Evolutionary conservation across 2,888 invertebrate species (phyloP).

Genomic region (Chalcosyrphus nemorum): DNA sequence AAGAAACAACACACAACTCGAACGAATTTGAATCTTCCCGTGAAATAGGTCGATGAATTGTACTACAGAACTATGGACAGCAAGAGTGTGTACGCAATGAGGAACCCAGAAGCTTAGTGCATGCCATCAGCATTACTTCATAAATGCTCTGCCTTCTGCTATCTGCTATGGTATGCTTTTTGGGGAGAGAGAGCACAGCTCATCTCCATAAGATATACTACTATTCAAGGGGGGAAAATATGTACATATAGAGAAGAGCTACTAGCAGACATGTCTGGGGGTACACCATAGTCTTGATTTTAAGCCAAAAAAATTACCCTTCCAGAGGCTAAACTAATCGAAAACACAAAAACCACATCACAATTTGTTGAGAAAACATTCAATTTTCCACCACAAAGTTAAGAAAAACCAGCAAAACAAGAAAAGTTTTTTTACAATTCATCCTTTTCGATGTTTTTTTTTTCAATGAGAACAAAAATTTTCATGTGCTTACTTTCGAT

Average conservation of each 20-base stretch:
- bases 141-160: constrained; percentile 32
- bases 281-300: constrained; percentile 2
- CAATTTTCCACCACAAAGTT: constrained; percentile 29
- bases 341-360: constrained; percentile 30
- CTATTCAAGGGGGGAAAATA: constrained; percentile 9
- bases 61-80: constrained; percentile 42
- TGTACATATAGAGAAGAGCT: constrained; percentile 17
- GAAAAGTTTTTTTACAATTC: not conserved
- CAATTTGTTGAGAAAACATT: constrained; percentile 27
- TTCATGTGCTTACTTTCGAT: constrained; percentile 58
- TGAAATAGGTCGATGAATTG: constrained; percentile 69
- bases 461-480: constrained; percentile 8
- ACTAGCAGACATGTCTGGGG: constrained; percentile 36
- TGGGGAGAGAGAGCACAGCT: constrained; percentile 4
- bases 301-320: not conserved
- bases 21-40: no score
- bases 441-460: constrained; percentile 9
- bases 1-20: constrained; percentile 57
- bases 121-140: constrained; percentile 70
- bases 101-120: constrained; percentile 25
- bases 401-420: not conserved
- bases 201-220: constrained; percentile 44
- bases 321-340: constrained; percentile 9
- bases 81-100: constrained; percentile 2
- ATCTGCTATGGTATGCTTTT: constrained; percentile 31